These are phyloP conservation scores for Poliocrania exsul DNA, from an alignment of 2,797 vertebrate genomes.

Conservation along the genomic window DNA sequence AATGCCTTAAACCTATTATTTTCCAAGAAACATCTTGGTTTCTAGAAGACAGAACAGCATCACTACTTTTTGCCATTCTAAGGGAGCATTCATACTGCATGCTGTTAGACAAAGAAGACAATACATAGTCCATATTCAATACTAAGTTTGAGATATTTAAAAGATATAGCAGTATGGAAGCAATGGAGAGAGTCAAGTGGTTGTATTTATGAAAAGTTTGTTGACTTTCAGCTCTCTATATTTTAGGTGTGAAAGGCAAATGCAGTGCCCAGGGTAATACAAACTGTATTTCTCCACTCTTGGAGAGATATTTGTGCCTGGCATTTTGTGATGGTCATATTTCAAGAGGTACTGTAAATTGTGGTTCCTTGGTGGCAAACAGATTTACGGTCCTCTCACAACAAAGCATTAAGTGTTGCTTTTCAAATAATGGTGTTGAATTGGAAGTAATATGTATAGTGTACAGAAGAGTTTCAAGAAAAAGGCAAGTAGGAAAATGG, in stretches of 20 bases:
- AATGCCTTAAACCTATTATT: neutral
- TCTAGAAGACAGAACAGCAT: neutral
- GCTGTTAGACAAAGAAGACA: neutral
- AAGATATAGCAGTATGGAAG: neutral
- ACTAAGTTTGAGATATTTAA: neutral
- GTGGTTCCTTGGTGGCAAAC: neutral
- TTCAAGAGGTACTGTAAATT: neutral
- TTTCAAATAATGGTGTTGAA: constrained; percentile 25
- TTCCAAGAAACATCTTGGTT: neutral
- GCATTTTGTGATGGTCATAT: neutral
- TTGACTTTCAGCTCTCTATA: neutral
- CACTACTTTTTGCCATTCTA: neutral
- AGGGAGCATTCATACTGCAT: neutral
- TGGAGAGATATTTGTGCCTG: neutral
- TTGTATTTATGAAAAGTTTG: neutral
- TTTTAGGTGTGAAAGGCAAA: neutral
- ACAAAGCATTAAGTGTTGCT: neutral
- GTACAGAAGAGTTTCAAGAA: neutral
- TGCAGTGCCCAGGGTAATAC: neutral
- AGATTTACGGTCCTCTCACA: neutral
- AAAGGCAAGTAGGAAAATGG: constrained; percentile 34
- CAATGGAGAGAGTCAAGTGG: neutral
- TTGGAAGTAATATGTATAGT: neutral
- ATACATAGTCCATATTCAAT: neutral
- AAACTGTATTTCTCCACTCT: neutral